Evolutionary conservation across 2,113 vertebrate genomes (phyloP).

Genomic region (Pluvialis apricaria): DNA sequence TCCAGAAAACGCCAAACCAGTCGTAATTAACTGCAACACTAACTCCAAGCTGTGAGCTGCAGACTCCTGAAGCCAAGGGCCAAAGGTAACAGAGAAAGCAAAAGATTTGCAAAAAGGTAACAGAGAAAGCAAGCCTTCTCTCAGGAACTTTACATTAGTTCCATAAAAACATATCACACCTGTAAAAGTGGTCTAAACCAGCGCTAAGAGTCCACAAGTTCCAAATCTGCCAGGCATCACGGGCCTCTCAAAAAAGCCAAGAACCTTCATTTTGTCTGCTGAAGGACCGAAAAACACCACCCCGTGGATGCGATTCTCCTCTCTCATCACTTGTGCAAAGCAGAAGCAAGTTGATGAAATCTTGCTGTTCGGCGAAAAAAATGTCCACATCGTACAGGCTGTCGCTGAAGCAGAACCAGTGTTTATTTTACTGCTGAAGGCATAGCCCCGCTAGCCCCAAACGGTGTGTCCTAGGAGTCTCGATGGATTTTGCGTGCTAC

Average conservation of each 20-base stretch:
- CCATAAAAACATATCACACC: not conserved
- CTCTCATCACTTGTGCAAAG: not conserved
- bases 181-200: not conserved
- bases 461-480: accelerated
- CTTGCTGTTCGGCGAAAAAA: accelerated
- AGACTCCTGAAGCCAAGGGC: not conserved
- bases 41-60: not conserved
- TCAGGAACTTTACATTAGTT: not conserved
- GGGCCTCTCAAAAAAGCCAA: not conserved
- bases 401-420: not conserved
- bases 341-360: not conserved
- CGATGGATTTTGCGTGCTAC: not conserved
- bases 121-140: not conserved
- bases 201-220: not conserved
- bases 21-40: not conserved
- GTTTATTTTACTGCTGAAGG: not conserved
- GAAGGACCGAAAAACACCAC: not conserved
- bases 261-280: not conserved
- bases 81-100: not conserved
- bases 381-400: accelerated
- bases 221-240: not conserved
- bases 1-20: not conserved
- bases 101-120: not conserved
- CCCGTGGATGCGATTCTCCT: not conserved
- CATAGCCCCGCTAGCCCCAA: accelerated